Percentiles rank a stretch among this genome's conserved stretches.
Conservation (phyloP, 2,888 invertebrate genomes). For the Agelastica alni region DNA sequence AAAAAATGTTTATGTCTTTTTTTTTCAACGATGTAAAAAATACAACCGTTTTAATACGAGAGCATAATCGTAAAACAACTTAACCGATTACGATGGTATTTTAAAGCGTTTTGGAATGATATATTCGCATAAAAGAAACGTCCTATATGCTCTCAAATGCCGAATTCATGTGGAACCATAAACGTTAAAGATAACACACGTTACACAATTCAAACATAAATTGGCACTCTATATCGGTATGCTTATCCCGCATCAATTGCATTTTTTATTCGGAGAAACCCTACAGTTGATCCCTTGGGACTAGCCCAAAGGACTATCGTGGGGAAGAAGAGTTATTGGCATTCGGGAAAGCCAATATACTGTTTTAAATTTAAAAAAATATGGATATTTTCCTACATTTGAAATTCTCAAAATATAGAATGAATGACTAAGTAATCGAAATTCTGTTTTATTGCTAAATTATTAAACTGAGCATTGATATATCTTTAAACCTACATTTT, state of each 20-base stretch:
- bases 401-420: no score
- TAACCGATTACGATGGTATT: no score
- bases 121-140: no score
- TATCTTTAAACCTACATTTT: no score
- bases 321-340: background rate
- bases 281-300: constrained; percentile 10
- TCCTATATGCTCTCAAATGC: background rate
- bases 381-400: background rate
- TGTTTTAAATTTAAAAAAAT: background rate
- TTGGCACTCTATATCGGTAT: constrained; percentile 18
- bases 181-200: constrained; percentile 18
- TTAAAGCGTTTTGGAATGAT: no score
- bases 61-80: no score
- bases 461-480: no score
- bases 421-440: no score
- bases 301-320: background rate
- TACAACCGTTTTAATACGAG: no score
- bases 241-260: constrained; percentile 20
- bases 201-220: constrained; percentile 18
- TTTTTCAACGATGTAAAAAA: no score
- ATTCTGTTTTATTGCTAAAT: no score
- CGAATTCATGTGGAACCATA: constrained; percentile 9
- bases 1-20: no score
- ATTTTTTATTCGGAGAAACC: constrained; percentile 16
- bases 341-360: background rate